phyloP scores from a whole-genome alignment of 2,113 vertebrate species.

The Ptychochromis oligacanthus region DNA sequence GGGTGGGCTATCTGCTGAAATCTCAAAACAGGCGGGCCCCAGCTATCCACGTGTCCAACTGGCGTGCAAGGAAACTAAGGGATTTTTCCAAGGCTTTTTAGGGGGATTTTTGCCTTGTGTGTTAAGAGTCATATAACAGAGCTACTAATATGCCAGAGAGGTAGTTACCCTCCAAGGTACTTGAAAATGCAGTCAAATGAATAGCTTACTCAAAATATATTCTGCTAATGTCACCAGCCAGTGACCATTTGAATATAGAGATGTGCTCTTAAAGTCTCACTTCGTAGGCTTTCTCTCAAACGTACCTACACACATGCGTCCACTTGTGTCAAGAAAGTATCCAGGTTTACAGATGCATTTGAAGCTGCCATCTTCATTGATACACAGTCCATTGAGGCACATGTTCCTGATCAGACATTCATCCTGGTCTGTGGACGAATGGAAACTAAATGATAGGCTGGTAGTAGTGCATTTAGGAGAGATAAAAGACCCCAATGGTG shows the following conservation, averaged over 20 bases:
- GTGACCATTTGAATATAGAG: background rate
- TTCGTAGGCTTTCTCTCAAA: slow-evolving; percentile 15
- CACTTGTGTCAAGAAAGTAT: slow-evolving; percentile 83
- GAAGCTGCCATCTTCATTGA: slow-evolving; percentile 98
- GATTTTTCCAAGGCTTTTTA: slow-evolving; percentile 67
- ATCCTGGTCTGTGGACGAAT: slow-evolving; percentile 87
- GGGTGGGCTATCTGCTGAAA: slow-evolving; percentile 28
- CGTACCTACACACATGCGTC: slow-evolving; percentile 82
- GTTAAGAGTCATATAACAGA: slow-evolving; percentile 46
- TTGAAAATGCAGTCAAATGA: slow-evolving; percentile 25
- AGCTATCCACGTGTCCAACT: slow-evolving; percentile 55
- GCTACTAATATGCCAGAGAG: slow-evolving; percentile 48
- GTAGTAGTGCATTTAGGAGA: background rate
- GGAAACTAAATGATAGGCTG: background rate
- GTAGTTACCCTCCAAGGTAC: slow-evolving; percentile 33
- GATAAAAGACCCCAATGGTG: background rate
- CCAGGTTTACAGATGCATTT: slow-evolving; percentile 98
- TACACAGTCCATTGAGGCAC: slow-evolving; percentile 96
- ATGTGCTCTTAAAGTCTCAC: background rate
- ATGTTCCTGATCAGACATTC: slow-evolving; percentile 95
- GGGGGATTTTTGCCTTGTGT: slow-evolving; percentile 62
- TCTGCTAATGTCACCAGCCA: background rate
- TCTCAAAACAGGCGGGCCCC: slow-evolving; percentile 53
- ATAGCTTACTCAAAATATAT: background rate
- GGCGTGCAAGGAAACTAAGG: slow-evolving; percentile 49